Base-by-base conservation (phyloP, 2,888 invertebrate species). In the Eupithecia subfuscata region DNA sequence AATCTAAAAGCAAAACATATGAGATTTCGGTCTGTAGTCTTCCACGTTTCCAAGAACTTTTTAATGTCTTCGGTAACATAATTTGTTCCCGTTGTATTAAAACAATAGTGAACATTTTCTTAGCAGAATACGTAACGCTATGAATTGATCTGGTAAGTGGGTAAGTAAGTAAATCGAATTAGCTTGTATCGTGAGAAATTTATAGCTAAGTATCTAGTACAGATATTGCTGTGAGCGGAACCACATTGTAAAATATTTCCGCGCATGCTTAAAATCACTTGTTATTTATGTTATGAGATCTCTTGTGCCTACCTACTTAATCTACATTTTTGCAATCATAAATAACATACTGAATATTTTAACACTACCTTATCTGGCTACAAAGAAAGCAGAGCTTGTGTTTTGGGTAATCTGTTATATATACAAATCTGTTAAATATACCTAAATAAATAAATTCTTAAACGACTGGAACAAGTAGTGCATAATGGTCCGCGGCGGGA, bases 21-120 rank as follows among this genome's bases (percentile, higher is more conserved):
- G 7, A 14, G 69, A 43, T 71, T 64, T 84, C 85, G 84, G 83
- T 84, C 81, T 82, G 52, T 56, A 79, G 80, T 83, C 89, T 91
- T 90, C 89, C 89, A 89, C 83, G 87, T 90, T 90, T 88, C 88
- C 2, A 48, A 7, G 48, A 48, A 48, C 18, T 48, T 86, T 84
- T 75, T 84, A 84, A 82, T 83, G 88, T 89, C 90, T 91, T 90
- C 90, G 86, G 84, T 85, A 77, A 82, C 80, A 85, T 84, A 87
- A 88, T 89, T 88, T 87, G 87, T 88, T 87, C 84, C 84, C 87
- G 81, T 69, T 25, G 56, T 64, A 30, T 71, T 69, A 83, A 84
- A 91, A 92, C 91, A 91, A 91, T 90, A 83, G 65, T 40, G n/a
- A 14, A 83, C 78, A 83, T 84, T 87, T 90, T 88, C 87, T 89